Conservation (phyloP, 2,797 vertebrate species). For the Zalophus californianus region DNA sequence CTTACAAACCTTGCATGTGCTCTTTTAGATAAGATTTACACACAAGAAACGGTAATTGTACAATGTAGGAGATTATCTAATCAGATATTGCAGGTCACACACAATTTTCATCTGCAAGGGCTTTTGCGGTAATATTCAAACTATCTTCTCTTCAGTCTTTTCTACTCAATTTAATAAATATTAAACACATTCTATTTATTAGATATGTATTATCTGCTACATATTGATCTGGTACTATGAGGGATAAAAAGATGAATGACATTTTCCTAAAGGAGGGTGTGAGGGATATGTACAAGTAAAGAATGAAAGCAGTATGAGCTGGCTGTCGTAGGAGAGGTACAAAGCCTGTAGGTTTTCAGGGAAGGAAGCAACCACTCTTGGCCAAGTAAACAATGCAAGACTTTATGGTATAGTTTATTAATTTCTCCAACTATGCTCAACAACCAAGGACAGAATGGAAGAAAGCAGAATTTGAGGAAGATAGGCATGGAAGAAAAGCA, state of each 20-base stretch:
- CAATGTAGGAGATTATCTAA: neutral
- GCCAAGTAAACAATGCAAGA: neutral
- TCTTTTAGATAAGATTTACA: neutral
- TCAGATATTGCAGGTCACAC: neutral
- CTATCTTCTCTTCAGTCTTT: neutral
- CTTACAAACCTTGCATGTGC: neutral
- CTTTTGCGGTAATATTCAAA: neutral
- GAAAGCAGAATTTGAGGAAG: neutral
- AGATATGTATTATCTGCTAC: neutral
- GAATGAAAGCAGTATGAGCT: neutral
- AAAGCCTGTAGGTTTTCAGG: too few relatives aligned
- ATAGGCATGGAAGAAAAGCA: neutral
- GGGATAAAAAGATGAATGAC: neutral
- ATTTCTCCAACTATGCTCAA: neutral
- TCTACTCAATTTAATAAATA: neutral
- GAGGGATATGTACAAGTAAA: accelerated
- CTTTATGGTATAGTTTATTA: neutral
- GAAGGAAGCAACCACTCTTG: neutral
- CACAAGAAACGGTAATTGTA: neutral
- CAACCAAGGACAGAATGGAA: neutral
- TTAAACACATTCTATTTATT: neutral
- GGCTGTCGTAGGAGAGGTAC: accelerated
- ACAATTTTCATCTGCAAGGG: neutral
- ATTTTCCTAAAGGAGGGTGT: too few relatives aligned
- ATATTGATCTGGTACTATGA: neutral